A percentile compares a stretch with the other conserved stretches of the same genome.
These are phyloP conservation scores for Zosterops japonicus DNA, from an alignment of 2,113 vertebrate species.

Conservation along the genomic window DNA sequence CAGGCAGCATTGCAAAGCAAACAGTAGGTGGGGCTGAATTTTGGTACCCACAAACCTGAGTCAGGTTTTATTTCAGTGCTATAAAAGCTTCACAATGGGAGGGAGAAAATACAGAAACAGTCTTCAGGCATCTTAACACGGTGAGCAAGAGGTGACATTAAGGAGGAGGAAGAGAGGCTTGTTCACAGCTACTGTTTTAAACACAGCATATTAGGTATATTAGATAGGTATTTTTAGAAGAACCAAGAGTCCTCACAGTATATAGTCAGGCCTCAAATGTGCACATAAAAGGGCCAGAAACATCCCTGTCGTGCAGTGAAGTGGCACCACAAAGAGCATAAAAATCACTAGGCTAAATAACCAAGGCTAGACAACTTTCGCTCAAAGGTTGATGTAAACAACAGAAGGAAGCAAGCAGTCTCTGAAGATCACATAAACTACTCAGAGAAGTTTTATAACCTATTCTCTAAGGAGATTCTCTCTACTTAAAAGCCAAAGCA, in stretches of 20 bases:
- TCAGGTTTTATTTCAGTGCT: not conserved
- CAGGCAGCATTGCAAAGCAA: not conserved
- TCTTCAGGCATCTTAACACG: not conserved
- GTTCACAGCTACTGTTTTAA: not conserved
- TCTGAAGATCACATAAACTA: not conserved
- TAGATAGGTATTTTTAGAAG: not conserved
- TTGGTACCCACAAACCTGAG: constrained; percentile 4
- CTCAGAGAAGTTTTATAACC: not conserved
- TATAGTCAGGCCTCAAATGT: not conserved
- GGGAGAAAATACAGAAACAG: not conserved
- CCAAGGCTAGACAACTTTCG: not conserved
- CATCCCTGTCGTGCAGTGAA: not conserved
- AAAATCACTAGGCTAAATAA: not conserved
- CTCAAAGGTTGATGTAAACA: not conserved
- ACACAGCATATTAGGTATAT: not conserved
- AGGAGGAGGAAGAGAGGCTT: not conserved
- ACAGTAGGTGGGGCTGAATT: not conserved
- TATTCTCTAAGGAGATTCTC: not conserved
- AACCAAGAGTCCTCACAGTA: not conserved
- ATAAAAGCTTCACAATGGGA: not conserved
- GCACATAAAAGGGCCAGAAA: not conserved
- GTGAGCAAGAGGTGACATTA: not conserved
- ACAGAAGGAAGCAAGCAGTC: not conserved
- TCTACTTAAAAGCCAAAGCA: not conserved
- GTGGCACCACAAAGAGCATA: not conserved